A percentile compares a stretch with the other conserved stretches of the same genome.
These are phyloP conservation scores for Myoxocephalus aenaeus DNA, from an alignment of 2,797 vertebrate species.

Conservation along the genomic window DNA sequence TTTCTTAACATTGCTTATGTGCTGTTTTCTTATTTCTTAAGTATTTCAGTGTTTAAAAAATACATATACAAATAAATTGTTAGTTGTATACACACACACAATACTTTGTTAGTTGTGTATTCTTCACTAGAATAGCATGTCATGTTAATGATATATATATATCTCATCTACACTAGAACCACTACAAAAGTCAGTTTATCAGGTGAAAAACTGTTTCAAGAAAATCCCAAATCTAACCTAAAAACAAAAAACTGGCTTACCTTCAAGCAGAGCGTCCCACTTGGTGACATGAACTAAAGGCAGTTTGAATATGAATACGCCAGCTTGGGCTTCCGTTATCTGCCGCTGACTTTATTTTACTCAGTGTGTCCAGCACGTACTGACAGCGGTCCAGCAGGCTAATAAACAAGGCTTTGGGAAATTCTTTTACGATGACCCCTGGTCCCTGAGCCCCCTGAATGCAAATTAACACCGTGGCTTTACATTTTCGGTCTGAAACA, in stretches of 20 bases:
- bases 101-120: too few species aligned
- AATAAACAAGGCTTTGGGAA: constrained; percentile 66
- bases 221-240: neutral
- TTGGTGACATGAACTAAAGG: neutral
- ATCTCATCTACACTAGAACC: neutral
- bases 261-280: constrained; percentile 20
- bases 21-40: neutral
- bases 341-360: neutral
- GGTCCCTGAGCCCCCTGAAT: constrained; percentile 43
- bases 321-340: neutral
- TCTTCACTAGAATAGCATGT: too few species aligned
- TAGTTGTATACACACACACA: too few species aligned
- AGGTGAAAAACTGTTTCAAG: neutral
- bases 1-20: neutral
- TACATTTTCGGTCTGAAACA: constrained; percentile 65
- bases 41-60: neutral
- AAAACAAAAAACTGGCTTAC: constrained; percentile 32
- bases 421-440: constrained; percentile 76
- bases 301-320: neutral
- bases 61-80: neutral
- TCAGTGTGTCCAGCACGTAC: constrained; percentile 4
- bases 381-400: constrained; percentile 9
- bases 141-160: too few species aligned
- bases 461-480: constrained; percentile 77
- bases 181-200: neutral